Conservation (phyloP, 2,888 invertebrate genomes). For the Acleris laterana region DNA sequence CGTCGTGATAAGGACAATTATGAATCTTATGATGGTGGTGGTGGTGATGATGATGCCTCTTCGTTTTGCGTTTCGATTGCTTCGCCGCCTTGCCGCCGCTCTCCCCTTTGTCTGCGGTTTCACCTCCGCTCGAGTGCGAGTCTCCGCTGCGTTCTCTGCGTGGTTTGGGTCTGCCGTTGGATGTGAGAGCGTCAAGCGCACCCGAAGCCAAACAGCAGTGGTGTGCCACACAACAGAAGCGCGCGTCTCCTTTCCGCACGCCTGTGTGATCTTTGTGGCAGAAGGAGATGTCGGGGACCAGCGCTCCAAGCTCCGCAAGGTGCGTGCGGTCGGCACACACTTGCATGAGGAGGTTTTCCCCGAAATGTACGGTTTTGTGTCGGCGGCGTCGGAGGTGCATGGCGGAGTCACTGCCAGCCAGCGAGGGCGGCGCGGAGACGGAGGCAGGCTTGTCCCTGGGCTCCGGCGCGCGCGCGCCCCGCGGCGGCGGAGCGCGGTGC, state of each 20-base stretch:
- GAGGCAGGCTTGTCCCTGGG: constrained; percentile 78
- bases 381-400: constrained; percentile 88
- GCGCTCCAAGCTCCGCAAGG: constrained; percentile 76
- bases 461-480: constrained; percentile 76
- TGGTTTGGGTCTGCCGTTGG: constrained; percentile 68
- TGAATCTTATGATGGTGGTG: constrained; percentile 75
- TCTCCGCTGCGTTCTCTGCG: constrained; percentile 74
- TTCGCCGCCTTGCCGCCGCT: constrained; percentile 54
- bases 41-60: constrained; percentile 72
- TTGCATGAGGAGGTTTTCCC: constrained; percentile 89
- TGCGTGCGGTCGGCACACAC: constrained; percentile 89
- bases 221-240: constrained; percentile 80
- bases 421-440: constrained; percentile 84
- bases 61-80: constrained; percentile 66
- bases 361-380: constrained; percentile 91
- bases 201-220: constrained; percentile 79
- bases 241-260: constrained; percentile 69
- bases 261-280: constrained; percentile 79
- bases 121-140: constrained; percentile 79
- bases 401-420: constrained; percentile 75
- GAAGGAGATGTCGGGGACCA: constrained; percentile 78
- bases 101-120: constrained; percentile 72
- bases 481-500: constrained; percentile 78
- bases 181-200: constrained; percentile 68
- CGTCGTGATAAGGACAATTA: constrained; percentile 75